Conservation (phyloP, 2,888 invertebrate genomes). For the Andrena chrysosceles region DNA sequence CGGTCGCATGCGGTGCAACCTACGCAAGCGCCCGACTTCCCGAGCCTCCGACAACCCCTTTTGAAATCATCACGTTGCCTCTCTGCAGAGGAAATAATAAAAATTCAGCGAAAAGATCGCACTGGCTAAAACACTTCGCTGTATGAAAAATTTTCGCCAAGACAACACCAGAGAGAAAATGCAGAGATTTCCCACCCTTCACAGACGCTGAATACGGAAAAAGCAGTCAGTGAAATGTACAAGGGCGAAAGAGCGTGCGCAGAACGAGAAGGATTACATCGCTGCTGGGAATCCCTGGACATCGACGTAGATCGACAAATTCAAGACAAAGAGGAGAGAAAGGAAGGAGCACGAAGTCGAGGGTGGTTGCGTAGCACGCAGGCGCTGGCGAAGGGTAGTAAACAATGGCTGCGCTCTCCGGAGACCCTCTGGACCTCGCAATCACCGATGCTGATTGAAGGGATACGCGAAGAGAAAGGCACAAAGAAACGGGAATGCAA, state of each 20-base stretch:
- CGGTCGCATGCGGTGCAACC: background rate
- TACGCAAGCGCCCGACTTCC: slow-evolving; percentile 24
- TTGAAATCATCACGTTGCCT: slow-evolving; percentile 26
- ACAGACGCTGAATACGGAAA: background rate
- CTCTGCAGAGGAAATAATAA: background rate
- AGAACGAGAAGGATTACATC: background rate
- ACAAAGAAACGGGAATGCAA: background rate
- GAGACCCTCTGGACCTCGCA: slow-evolving; percentile 45
- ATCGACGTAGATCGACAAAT: slow-evolving; percentile 3
- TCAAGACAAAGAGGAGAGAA: background rate
- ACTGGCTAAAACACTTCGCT: background rate
- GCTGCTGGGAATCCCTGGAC: slow-evolving; percentile 6
- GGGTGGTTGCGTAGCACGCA: slow-evolving; percentile 47
- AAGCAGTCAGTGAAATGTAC: background rate
- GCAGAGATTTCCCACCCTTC: too few relatives aligned
- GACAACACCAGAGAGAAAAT: too few relatives aligned
- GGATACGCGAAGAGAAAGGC: background rate
- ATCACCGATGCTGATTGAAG: slow-evolving; percentile 51
- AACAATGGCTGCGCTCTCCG: slow-evolving; percentile 55
- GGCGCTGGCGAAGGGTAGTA: slow-evolving; percentile 51
- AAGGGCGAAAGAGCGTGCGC: background rate
- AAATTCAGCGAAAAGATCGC: background rate
- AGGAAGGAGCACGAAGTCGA: slow-evolving; percentile 15
- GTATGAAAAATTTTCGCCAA: too few relatives aligned
- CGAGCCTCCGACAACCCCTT: background rate